phyloP scores from a whole-genome alignment of 2,888 invertebrate species.

The Platypus cylindrus region DNA sequence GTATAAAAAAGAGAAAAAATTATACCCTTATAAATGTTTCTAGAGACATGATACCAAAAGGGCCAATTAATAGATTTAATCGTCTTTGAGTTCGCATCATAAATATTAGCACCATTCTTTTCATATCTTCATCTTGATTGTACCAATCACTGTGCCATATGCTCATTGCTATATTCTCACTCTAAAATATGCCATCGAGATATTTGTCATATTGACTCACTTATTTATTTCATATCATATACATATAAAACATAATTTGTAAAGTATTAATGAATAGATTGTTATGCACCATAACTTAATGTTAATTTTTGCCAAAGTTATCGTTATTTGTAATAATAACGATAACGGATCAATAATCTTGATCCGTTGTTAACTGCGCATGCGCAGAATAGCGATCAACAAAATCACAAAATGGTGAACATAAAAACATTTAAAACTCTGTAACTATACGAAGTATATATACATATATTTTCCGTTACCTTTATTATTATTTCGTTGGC shows the following conservation, averaged over 20 bases:
- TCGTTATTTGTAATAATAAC: too few species aligned
- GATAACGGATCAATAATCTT: background rate
- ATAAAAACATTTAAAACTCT: background rate
- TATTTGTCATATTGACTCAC: too few species aligned
- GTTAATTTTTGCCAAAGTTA: too few species aligned
- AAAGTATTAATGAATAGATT: too few species aligned
- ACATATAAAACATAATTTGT: too few species aligned
- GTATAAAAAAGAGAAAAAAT: background rate
- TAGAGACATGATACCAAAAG: slow-evolving; percentile 14
- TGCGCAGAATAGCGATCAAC: background rate
- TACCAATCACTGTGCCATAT: slow-evolving; percentile 13
- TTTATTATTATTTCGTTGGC: slow-evolving; percentile 13
- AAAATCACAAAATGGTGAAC: background rate
- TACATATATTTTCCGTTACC: slow-evolving; percentile 7
- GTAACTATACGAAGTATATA: too few species aligned
- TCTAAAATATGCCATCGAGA: slow-evolving; percentile 10
- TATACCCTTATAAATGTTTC: slow-evolving; percentile 13
- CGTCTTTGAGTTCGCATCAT: slow-evolving; percentile 10
- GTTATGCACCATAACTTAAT: too few species aligned
- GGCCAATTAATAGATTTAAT: slow-evolving; percentile 10
- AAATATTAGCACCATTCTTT: slow-evolving; percentile 9
- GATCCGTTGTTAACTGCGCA: background rate
- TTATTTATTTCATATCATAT: too few species aligned
- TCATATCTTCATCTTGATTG: slow-evolving; percentile 4
- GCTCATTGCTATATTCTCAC: slow-evolving; percentile 9